phyloP scores from a whole-genome alignment of 2,888 invertebrate species.

The Acanthosepion lycidas region DNA sequence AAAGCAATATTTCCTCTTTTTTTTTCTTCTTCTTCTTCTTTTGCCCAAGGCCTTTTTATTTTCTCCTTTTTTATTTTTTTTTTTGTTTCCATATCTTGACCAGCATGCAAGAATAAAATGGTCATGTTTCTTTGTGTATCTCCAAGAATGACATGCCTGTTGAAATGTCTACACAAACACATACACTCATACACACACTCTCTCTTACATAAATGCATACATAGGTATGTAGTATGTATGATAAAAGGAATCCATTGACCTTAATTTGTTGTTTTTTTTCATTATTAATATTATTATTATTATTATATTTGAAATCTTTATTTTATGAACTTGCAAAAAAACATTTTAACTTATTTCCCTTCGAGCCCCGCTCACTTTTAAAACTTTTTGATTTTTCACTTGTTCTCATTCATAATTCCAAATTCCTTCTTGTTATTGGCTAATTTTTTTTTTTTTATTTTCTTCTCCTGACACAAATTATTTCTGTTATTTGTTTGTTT shows the following conservation, averaged over 20 bases:
- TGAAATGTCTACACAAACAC: too few species aligned
- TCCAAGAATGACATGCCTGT: neutral
- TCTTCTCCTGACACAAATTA: neutral
- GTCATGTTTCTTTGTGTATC: neutral
- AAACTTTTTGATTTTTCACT: neutral
- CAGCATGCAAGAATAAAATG: neutral
- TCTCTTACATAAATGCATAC: too few species aligned
- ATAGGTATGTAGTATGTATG: too few species aligned
- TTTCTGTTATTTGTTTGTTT: slow-evolving; percentile 10
- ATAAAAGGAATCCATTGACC: too few species aligned
- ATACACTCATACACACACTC: too few species aligned
- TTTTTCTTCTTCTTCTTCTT: neutral
- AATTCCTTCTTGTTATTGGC: neutral
- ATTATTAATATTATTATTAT: neutral
- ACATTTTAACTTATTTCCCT: neutral
- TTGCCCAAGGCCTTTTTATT: neutral
- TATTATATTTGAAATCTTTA: neutral
- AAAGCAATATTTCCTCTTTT: neutral
- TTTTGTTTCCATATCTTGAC: neutral
- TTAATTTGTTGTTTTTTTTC: neutral
- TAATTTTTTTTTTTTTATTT: neutral
- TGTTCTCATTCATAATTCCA: neutral
- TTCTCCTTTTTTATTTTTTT: neutral
- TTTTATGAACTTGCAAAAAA: neutral
- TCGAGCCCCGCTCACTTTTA: neutral